Percentiles rank a stretch among this genome's conserved stretches.
phyloP scores from a whole-genome alignment of 2,797 vertebrate species.

The Loriculus beryllinus region DNA sequence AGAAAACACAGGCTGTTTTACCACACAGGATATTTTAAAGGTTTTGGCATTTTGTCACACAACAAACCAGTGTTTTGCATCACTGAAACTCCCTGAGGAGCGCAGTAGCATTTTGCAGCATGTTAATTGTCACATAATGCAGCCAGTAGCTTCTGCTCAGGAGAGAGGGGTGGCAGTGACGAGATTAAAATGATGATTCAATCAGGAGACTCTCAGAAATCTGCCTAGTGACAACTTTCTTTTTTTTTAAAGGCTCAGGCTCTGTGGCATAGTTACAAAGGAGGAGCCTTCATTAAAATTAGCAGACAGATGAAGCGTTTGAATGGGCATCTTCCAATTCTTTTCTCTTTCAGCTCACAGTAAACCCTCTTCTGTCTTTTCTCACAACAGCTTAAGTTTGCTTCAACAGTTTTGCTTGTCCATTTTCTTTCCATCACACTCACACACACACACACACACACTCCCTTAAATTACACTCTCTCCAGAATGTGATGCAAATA shows the following conservation, averaged over 20 bases:
- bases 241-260: constrained; percentile 9
- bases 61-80: constrained; percentile 14
- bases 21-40: background rate
- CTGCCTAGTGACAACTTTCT: constrained; percentile 49
- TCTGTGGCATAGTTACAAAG: constrained; percentile 51
- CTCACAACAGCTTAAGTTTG: constrained; percentile 36
- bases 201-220: constrained; percentile 47
- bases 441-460: background rate
- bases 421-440: constrained; percentile 14
- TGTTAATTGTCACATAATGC: constrained; percentile 31
- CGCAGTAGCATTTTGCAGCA: constrained; percentile 27
- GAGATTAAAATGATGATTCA: constrained; percentile 61
- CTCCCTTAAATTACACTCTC: background rate
- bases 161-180: background rate
- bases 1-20: background rate
- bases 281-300: constrained; percentile 66
- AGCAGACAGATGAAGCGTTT: constrained; percentile 54
- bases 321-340: constrained; percentile 60
- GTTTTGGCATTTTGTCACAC: background rate
- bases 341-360: constrained; percentile 36
- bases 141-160: constrained; percentile 23
- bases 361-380: constrained; percentile 19
- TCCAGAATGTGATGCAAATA: background rate
- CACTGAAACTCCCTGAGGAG: constrained; percentile 7
- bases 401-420: constrained; percentile 22